Evolutionary conservation across 2,888 invertebrate species (phyloP).

Genomic region (Patella ulyssiponensis): DNA sequence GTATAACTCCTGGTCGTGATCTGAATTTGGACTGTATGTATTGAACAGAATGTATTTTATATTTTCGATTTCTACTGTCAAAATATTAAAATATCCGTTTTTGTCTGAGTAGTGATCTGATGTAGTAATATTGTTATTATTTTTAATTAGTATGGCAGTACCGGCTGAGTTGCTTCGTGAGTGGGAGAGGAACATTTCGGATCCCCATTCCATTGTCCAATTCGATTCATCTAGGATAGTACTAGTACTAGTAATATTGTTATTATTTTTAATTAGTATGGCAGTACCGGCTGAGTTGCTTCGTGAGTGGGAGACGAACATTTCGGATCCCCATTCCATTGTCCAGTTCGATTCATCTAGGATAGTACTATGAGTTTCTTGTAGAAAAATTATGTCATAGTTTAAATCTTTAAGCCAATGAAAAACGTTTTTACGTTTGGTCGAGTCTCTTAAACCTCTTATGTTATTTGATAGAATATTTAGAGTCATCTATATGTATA

Average conservation of each 20-base stretch:
- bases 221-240: no score
- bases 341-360: not conserved
- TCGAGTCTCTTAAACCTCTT: not conserved
- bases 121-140: not conserved
- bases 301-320: not conserved
- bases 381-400: not conserved
- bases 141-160: not conserved
- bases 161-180: not conserved
- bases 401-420: not conserved
- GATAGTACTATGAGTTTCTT: slow-evolving; percentile 6
- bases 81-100: not conserved
- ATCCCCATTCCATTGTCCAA: no score
- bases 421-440: not conserved
- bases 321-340: not conserved
- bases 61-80: not conserved
- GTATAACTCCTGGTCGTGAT: not conserved
- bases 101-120: not conserved
- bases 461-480: not conserved
- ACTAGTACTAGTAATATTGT: not conserved
- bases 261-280: not conserved
- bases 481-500: not conserved
- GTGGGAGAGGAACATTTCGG: not conserved
- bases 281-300: not conserved
- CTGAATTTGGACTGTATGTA: not conserved
- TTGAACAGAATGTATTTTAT: not conserved